Evolutionary conservation across 2,797 vertebrate genomes (phyloP).

Genomic region (Schizopygopsis malacanthus): DNA sequence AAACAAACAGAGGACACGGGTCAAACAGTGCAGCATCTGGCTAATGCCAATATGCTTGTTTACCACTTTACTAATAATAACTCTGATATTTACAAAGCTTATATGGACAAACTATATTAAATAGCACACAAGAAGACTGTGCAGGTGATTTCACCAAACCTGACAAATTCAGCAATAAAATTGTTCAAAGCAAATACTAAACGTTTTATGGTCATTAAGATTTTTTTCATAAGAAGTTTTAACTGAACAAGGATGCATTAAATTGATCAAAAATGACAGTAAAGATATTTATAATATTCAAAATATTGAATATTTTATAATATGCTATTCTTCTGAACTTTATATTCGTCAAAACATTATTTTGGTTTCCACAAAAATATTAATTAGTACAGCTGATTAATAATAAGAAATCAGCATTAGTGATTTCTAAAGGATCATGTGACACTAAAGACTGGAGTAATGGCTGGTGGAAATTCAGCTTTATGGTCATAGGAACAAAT

Average conservation of each 20-base stretch:
- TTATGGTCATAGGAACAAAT: not conserved
- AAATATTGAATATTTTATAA: not conserved
- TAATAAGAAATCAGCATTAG: not conserved
- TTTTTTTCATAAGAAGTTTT: not conserved
- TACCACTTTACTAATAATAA: conserved; percentile 17
- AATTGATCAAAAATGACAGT: not conserved
- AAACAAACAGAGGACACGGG: conserved; percentile 38
- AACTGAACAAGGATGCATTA: not conserved
- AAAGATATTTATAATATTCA: not conserved
- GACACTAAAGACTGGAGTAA: not conserved
- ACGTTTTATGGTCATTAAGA: not conserved
- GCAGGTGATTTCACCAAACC: conserved; percentile 23
- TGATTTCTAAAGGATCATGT: conserved; percentile 1
- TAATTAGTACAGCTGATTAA: not conserved
- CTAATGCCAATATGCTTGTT: conserved; percentile 33
- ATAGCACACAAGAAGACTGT: not conserved
- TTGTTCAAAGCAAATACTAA: conserved; percentile 10
- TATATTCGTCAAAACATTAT: not conserved
- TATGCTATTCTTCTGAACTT: not conserved
- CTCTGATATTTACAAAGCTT: conserved; percentile 37
- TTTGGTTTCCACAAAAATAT: not conserved
- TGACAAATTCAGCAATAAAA: conserved; percentile 20
- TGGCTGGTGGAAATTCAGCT: not conserved
- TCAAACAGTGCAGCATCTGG: not conserved
- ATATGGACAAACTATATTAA: not conserved